Conservation (phyloP, 2,113 vertebrate genomes). For the Phalacrocorax carbo region DNA sequence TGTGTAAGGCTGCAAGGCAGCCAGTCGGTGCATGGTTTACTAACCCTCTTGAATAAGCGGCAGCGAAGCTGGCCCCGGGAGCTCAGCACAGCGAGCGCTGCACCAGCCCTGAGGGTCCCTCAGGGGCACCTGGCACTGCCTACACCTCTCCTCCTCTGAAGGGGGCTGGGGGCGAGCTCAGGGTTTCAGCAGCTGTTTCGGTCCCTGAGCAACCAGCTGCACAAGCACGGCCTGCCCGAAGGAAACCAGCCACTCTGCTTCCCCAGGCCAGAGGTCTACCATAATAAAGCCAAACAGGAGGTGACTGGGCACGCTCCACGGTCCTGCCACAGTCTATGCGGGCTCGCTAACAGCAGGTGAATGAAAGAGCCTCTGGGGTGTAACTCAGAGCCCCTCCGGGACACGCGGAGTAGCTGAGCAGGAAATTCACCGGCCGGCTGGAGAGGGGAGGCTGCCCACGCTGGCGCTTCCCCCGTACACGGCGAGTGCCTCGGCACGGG, state of each 20-base stretch:
- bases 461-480: fast-evolving
- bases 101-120: not conserved
- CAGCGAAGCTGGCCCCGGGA: not conserved
- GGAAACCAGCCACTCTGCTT: not conserved
- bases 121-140: too few relatives aligned
- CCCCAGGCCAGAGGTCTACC: too few relatives aligned
- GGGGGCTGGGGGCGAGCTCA: not conserved
- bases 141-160: not conserved
- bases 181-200: not conserved
- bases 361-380: fast-evolving
- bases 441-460: fast-evolving
- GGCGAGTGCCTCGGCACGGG: fast-evolving
- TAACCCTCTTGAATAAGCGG: fast-evolving
- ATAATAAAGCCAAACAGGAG: not conserved
- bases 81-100: fast-evolving
- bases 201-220: not conserved
- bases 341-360: fast-evolving
- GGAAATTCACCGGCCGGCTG: not conserved
- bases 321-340: fast-evolving
- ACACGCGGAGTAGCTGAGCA: not conserved
- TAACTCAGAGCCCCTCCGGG: not conserved
- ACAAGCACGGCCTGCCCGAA: not conserved
- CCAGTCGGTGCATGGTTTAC: not conserved
- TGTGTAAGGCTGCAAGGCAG: fast-evolving
- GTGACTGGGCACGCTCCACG: not conserved